Conservation (phyloP, 2,113 vertebrate species). For the Seriola quinqueradiata region DNA sequence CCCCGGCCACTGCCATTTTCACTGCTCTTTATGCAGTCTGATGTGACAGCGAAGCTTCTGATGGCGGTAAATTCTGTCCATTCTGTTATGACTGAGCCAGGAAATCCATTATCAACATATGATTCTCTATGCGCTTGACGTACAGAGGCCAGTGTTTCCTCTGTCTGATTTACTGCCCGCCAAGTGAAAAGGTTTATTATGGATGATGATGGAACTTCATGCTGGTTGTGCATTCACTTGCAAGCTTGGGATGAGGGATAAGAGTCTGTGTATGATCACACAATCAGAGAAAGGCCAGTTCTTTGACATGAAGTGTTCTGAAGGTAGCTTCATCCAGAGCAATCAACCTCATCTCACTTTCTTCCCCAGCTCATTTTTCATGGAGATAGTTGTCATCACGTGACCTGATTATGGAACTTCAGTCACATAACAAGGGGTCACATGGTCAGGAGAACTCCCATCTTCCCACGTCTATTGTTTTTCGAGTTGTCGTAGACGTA, state of each 20-base stretch:
- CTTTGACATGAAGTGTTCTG: neutral
- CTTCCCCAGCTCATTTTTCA: neutral
- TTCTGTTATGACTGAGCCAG: conserved; percentile 7
- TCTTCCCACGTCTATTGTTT: too few species aligned
- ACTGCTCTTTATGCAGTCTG: conserved; percentile 12
- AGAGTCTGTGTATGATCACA: neutral
- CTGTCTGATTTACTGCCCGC: conserved; percentile 4
- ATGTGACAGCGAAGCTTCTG: conserved; percentile 3
- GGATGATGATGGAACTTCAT: neutral
- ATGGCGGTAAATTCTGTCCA: neutral
- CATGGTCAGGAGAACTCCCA: too few species aligned
- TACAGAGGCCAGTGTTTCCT: neutral
- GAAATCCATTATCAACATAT: neutral
- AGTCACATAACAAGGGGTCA: neutral
- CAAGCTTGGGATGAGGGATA: neutral
- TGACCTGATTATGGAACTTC: neutral
- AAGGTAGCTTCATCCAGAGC: neutral
- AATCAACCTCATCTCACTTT: neutral
- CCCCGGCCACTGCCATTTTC: conserved; percentile 11
- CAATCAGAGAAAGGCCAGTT: neutral
- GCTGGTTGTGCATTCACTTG: neutral
- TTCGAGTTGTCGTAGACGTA: too few species aligned
- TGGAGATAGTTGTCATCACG: neutral
- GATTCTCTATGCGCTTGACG: neutral
- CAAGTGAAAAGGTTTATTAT: neutral